Evolutionary conservation across 2,797 vertebrate genomes (phyloP).

Genomic region (Myiotriccus ornatus): DNA sequence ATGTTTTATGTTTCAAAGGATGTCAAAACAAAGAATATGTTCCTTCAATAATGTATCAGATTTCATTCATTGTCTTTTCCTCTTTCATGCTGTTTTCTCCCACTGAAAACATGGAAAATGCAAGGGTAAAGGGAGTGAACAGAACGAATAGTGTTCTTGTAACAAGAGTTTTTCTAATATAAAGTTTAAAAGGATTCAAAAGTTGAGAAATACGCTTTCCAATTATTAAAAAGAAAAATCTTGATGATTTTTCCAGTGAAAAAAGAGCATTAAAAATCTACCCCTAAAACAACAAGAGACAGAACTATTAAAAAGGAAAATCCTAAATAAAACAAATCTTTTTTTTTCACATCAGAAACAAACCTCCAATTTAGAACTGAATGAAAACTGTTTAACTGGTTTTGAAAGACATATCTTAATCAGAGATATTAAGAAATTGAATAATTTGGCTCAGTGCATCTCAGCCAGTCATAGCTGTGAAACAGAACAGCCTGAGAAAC

Average conservation of each 20-base stretch:
- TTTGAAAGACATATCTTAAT: slow-evolving; percentile 28
- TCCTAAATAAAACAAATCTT: not conserved
- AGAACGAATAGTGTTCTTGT: not conserved
- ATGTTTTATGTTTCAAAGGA: not conserved
- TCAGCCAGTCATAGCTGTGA: not conserved
- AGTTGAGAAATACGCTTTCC: not conserved
- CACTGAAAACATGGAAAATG: not conserved
- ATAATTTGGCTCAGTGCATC: slow-evolving; percentile 19
- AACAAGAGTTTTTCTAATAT: not conserved
- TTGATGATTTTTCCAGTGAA: not conserved
- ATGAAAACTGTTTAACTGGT: not conserved
- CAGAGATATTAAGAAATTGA: slow-evolving; percentile 2
- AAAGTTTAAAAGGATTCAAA: not conserved
- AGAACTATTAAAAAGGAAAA: not conserved
- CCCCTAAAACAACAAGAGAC: not conserved
- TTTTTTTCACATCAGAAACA: not conserved
- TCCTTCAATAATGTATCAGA: not conserved
- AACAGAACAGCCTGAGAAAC: slow-evolving; percentile 11
- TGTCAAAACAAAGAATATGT: not conserved
- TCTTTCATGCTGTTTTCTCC: not conserved
- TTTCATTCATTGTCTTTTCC: not conserved
- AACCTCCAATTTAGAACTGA: not conserved
- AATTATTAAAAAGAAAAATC: not conserved
- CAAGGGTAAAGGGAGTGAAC: not conserved
- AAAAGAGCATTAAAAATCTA: not conserved